A percentile compares a stretch with the other conserved stretches of the same genome.
These are phyloP conservation scores for Drosophila conformis DNA, from an alignment of 2,888 invertebrate genomes.

Conservation along the genomic window DNA sequence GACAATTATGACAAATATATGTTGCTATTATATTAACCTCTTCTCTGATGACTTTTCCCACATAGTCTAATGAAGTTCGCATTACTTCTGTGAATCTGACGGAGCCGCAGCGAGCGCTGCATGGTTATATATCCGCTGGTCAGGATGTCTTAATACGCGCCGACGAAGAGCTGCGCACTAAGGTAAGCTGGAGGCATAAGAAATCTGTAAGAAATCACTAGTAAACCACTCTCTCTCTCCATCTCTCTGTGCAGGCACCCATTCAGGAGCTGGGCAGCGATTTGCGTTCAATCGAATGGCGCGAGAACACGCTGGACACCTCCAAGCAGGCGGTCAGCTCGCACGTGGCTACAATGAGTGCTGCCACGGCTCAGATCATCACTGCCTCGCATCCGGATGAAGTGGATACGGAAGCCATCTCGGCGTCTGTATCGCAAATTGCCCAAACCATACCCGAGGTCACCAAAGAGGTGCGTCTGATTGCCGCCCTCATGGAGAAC, in stretches of 20 bases:
- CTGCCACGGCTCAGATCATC: slow-evolving; percentile 98
- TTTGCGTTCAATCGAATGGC: slow-evolving; percentile 95
- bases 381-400: slow-evolving; percentile 96
- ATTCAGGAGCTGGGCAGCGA: slow-evolving; percentile 92
- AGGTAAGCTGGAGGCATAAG: slow-evolving; percentile 64
- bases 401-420: slow-evolving; percentile 97
- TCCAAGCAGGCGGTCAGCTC: slow-evolving; percentile 98
- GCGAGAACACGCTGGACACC: slow-evolving; percentile 96
- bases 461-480: slow-evolving; percentile 91
- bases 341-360: slow-evolving; percentile 99
- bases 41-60: slow-evolving; percentile 8
- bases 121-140: slow-evolving; percentile 95
- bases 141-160: slow-evolving; percentile 95
- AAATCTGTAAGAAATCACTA: background rate
- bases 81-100: slow-evolving; percentile 92
- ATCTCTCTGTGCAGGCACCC: slow-evolving; percentile 79
- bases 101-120: slow-evolving; percentile 96
- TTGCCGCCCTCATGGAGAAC: slow-evolving; percentile 97
- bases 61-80: slow-evolving; percentile 86
- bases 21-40: background rate
- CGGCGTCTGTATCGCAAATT: slow-evolving; percentile 98
- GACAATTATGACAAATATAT: background rate
- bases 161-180: slow-evolving; percentile 90
- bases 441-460: slow-evolving; percentile 98
- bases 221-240: background rate